Percentiles rank a stretch among this genome's conserved stretches.
phyloP scores from a whole-genome alignment of 2,797 vertebrate genomes.

The Aplochiton taeniatus region DNA sequence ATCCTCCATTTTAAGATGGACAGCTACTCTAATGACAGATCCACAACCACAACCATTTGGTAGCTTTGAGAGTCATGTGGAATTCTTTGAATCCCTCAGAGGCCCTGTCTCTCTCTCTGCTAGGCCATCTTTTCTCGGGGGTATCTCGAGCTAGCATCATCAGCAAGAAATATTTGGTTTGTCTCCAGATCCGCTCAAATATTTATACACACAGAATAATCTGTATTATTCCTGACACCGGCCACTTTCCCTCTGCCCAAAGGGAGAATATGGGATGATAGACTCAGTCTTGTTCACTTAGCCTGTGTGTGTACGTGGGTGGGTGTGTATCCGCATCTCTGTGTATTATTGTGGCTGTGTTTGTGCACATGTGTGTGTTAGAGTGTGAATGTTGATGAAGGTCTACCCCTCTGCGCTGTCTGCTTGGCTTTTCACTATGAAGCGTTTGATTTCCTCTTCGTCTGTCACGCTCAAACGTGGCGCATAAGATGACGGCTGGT shows the following conservation, averaged over 20 bases:
- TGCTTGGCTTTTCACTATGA: background rate
- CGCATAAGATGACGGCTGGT: slow-evolving; percentile 32
- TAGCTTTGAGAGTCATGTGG: no score
- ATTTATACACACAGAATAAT: slow-evolving; percentile 55
- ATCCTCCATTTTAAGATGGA: no score
- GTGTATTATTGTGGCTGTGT: slow-evolving; percentile 6
- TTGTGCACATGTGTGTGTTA: slow-evolving; percentile 1
- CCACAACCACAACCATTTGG: no score
- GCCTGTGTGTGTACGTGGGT: background rate
- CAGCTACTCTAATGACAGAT: no score
- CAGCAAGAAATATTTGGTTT: slow-evolving; percentile 62
- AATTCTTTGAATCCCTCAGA: no score
- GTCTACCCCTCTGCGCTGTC: slow-evolving; percentile 4
- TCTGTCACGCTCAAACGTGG: slow-evolving; percentile 51
- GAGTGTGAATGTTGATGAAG: no score
- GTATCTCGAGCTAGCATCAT: slow-evolving; percentile 54
- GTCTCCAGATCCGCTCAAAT: slow-evolving; percentile 55
- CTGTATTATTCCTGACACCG: slow-evolving; percentile 29
- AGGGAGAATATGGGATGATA: slow-evolving; percentile 1
- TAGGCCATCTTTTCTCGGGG: background rate
- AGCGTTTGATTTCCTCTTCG: background rate
- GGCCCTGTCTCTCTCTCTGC: slow-evolving; percentile 21
- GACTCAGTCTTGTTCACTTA: background rate
- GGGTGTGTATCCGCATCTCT: background rate
- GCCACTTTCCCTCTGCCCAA: slow-evolving; percentile 3